These are phyloP conservation scores for Tinea semifulvella DNA, from an alignment of 2,888 invertebrate species.

Conservation along the genomic window DNA sequence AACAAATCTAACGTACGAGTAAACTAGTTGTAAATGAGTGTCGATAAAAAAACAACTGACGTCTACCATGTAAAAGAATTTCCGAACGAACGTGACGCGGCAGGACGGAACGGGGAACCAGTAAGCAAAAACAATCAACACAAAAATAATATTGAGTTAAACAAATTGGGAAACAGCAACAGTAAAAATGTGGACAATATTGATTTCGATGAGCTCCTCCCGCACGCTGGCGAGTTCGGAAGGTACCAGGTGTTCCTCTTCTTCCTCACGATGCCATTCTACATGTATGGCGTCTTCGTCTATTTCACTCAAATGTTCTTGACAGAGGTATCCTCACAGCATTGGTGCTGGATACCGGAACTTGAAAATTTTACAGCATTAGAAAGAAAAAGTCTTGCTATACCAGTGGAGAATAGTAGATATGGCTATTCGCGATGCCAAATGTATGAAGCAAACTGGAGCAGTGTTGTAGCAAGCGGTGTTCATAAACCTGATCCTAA, in stretches of 20 bases:
- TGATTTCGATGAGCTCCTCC: conserved; percentile 35
- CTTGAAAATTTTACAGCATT: conserved; percentile 32
- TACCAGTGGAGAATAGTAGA: conserved; percentile 30
- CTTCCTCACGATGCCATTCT: conserved; percentile 36
- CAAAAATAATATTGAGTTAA: background rate
- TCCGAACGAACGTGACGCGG: background rate
- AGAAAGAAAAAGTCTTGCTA: conserved; percentile 33
- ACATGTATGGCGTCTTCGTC: conserved; percentile 34
- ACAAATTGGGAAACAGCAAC: background rate
- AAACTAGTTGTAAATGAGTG: conserved; percentile 7
- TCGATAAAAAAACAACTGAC: conserved; percentile 3
- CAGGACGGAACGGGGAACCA: background rate
- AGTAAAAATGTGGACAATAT: conserved; percentile 19
- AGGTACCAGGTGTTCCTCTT: conserved; percentile 36
- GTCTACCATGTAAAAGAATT: conserved; percentile 11
- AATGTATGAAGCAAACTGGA: conserved; percentile 41
- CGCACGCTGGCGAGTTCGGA: conserved; percentile 42
- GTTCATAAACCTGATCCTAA: conserved; percentile 24
- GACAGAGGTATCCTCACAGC: conserved; percentile 38
- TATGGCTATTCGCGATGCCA: conserved; percentile 41
- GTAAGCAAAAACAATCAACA: background rate
- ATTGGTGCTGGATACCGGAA: conserved; percentile 46
- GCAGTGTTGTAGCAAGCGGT: conserved; percentile 29
- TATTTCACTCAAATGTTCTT: conserved; percentile 42
- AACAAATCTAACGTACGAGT: too few species aligned